phyloP scores from a whole-genome alignment of 2,113 vertebrate genomes.

The Oxyura jamaicensis region DNA sequence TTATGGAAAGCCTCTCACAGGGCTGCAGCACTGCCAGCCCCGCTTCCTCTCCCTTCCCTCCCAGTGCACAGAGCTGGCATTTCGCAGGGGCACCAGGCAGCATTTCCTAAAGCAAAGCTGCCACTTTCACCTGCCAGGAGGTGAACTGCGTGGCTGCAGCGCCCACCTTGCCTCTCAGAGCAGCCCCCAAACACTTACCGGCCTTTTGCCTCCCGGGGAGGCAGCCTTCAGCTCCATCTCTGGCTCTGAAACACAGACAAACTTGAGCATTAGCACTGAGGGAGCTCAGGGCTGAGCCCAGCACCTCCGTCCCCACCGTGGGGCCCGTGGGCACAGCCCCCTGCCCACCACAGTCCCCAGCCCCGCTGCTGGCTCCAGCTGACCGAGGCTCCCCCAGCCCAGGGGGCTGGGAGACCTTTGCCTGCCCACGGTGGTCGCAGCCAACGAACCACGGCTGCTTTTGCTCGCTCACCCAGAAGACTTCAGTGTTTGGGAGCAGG shows the following conservation, averaged over 20 bases:
- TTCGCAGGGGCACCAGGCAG: not conserved
- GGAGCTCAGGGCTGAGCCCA: not conserved
- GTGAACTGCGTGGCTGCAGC: not conserved
- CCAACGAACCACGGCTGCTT: not conserved
- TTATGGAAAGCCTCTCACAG: not conserved
- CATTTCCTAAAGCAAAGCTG: not conserved
- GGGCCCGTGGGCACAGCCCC: not conserved
- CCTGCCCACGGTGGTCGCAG: not conserved
- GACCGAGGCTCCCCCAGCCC: not conserved
- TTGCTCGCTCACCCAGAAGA: not conserved
- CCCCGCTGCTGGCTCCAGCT: not conserved
- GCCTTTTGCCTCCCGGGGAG: slow-evolving; percentile 51
- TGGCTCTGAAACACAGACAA: slow-evolving; percentile 58
- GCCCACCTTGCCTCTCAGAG: not conserved
- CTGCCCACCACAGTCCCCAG: not conserved
- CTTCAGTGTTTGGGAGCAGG: not conserved
- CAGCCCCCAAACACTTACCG: slow-evolving; percentile 76
- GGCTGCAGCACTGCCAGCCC: not conserved
- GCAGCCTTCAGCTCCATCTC: slow-evolving; percentile 79
- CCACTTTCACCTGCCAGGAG: not conserved
- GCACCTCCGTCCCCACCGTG: not conserved
- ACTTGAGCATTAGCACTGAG: not conserved
- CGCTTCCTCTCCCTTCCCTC: not conserved
- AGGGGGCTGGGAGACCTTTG: not conserved
- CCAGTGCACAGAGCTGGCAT: not conserved